phyloP scores from a whole-genome alignment of 2,888 invertebrate genomes.

The Pyrrhia umbra region DNA sequence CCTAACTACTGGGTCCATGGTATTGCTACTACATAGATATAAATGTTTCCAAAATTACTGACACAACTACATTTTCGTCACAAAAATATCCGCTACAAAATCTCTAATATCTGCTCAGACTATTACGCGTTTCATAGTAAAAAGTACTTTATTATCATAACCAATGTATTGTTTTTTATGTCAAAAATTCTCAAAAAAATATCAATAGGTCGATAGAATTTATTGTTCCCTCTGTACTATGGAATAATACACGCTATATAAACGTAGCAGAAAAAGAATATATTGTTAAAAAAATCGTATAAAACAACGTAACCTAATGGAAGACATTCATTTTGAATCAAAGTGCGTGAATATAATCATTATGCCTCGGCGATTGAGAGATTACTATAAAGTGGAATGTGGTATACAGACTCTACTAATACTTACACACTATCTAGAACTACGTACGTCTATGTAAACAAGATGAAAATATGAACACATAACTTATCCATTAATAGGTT shows the following conservation, averaged over 20 bases:
- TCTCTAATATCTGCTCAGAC: conserved; percentile 80
- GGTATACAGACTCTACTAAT: conserved; percentile 59
- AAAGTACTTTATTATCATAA: conserved; percentile 68
- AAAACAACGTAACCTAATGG: conserved; percentile 85
- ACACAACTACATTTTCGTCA: conserved; percentile 82
- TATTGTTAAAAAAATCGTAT: conserved; percentile 59
- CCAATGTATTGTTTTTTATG: conserved; percentile 63
- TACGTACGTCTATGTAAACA: conserved; percentile 62
- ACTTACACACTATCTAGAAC: conserved; percentile 54
- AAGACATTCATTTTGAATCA: conserved; percentile 84
- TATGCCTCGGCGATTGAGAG: conserved; percentile 61
- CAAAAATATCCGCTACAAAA: conserved; percentile 86
- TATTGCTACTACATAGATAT: conserved; percentile 75
- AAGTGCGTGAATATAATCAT: conserved; percentile 65
- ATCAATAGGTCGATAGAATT: conserved; percentile 78
- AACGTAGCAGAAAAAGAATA: conserved; percentile 57
- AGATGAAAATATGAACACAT: conserved; percentile 78
- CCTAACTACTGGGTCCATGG: conserved; percentile 86
- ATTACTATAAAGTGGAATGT: conserved; percentile 77
- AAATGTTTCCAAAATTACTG: conserved; percentile 88
- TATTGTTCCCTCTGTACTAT: conserved; percentile 83
- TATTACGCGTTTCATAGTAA: conserved; percentile 72
- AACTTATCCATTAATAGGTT: conserved; percentile 62
- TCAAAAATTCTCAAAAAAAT: conserved; percentile 81
- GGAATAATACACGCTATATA: conserved; percentile 60